Evolutionary conservation across 2,888 invertebrate genomes (phyloP).

Genomic region (Cephonodes hylas): DNA sequence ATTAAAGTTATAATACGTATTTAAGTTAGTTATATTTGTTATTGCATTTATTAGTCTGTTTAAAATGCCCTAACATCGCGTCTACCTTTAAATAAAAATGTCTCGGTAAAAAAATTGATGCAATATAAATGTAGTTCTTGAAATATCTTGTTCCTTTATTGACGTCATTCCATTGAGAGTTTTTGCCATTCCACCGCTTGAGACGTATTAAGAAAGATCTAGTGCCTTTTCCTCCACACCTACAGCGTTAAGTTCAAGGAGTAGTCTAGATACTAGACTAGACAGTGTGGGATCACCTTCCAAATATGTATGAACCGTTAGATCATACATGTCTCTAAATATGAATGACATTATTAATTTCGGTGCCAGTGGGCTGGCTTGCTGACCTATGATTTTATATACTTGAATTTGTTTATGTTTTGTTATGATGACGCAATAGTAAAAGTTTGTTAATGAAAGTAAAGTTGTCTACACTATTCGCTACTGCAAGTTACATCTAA

Average conservation of each 20-base stretch:
- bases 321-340: neutral
- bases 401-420: neutral
- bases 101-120: no score
- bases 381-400: neutral
- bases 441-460: no score
- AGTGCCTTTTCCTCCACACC: neutral
- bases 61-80: no score
- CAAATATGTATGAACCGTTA: neutral
- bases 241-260: neutral
- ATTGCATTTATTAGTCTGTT: no score
- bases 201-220: neutral
- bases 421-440: no score
- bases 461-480: no score
- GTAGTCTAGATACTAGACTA: neutral
- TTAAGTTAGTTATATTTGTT: no score
- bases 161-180: neutral
- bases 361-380: neutral
- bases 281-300: neutral
- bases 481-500: no score
- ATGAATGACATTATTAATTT: neutral
- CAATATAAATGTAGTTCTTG: no score
- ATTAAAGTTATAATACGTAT: no score
- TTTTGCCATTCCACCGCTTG: neutral
- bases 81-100: no score
- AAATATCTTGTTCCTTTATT: neutral